A percentile compares a stretch with the other conserved stretches of the same genome.
Conservation (phyloP, 2,113 vertebrate species). For the Sturnus vulgaris region DNA sequence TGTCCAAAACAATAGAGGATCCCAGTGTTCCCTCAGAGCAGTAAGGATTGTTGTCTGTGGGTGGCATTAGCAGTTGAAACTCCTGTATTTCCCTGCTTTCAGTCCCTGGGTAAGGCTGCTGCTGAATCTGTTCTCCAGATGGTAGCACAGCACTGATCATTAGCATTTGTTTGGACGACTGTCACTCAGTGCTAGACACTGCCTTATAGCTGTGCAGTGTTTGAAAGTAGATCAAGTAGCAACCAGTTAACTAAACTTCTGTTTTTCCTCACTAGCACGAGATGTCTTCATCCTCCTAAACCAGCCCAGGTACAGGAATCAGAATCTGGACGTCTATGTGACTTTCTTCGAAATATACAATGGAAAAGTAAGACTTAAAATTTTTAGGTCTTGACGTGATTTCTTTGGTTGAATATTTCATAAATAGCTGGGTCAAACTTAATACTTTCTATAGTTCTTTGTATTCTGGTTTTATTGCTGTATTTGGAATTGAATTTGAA, state of each 20-base stretch:
- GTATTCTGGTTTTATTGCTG: not conserved
- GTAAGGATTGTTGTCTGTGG: not conserved
- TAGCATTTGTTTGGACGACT: not conserved
- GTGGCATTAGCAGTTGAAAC: not conserved
- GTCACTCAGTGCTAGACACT: not conserved
- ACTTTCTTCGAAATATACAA: slow-evolving; percentile 99
- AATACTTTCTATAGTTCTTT: not conserved
- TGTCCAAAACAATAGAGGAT: not conserved
- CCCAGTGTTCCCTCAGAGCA: not conserved
- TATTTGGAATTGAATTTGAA: not conserved
- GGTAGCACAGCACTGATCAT: not conserved
- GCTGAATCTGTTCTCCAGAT: not conserved
- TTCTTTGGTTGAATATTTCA: not conserved
- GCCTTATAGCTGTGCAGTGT: not conserved
- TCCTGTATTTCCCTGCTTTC: not conserved
- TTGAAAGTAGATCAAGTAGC: not conserved
- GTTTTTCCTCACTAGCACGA: slow-evolving; percentile 74
- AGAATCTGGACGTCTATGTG: slow-evolving; percentile 82
- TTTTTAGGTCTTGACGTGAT: not conserved
- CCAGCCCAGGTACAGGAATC: slow-evolving; percentile 76
- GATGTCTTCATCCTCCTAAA: slow-evolving; percentile 88
- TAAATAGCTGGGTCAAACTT: not conserved
- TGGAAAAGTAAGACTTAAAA: slow-evolving; percentile 81
- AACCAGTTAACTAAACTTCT: not conserved
- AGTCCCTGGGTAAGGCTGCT: not conserved